Evolutionary conservation across 2,888 invertebrate species (phyloP), one percentile per base, ranked within the genome.

Genomic region (Rambutsinella grinnellia): DNA sequence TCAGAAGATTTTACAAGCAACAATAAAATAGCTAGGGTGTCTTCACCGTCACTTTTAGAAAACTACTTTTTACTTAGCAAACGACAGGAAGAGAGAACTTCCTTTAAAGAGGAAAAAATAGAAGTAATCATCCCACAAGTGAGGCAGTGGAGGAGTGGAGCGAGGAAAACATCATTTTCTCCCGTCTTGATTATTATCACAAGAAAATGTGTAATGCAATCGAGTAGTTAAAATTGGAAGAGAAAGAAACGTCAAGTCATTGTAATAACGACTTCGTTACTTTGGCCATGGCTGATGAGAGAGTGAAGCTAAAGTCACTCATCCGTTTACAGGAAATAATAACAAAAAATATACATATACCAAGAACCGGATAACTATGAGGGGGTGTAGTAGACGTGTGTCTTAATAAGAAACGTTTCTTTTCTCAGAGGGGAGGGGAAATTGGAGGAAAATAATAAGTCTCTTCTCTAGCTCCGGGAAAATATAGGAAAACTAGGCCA

Each of bases 21-120:
- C n/a, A n/a, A n/a, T n/a, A n/a, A n/a, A n/a, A n/a, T n/a, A n/a
- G n/a, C n/a, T n/a, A n/a, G n/a, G n/a, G n/a, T n/a, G n/a, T n/a
- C n/a, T n/a, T n/a, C n/a, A n/a, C n/a, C n/a, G n/a, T n/a, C n/a
- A n/a, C n/a, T n/a, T n/a, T n/a, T n/a, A n/a, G n/a, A 67, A 67
- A 75, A 75, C 75, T 61, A 68, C 62, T 68, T 65, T 61, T 47
- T 36, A 21, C 13, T 13, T 36, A 36, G 36, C 5, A 13, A 36
- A 69, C 56, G 77, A 79, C 79, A 79, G 79, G 79, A 79, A 79
- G 75, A 79, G 69, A 70, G 53, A 62, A 79, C 79, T 79, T 79
- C 79, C 79, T 79, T 65, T 68, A 21, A 67, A 72, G 54, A 44
- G 46, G 23, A 6, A 69, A 67, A 51, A 74, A 67, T 56, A 62